Conservation (phyloP, 2,888 invertebrate genomes). For the Torymus tubicola region DNA sequence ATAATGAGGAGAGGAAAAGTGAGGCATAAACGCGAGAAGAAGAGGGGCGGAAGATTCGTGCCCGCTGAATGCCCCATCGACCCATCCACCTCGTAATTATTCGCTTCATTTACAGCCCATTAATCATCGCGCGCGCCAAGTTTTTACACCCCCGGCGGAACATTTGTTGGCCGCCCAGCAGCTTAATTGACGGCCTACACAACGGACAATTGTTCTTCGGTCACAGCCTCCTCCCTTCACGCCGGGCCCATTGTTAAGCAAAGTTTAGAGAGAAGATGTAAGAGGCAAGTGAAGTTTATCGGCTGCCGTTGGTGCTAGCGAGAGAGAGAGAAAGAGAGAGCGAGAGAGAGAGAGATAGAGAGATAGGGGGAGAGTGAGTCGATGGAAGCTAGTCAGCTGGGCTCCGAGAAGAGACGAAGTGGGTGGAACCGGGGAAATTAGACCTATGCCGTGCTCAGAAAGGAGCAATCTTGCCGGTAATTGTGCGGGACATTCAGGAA, state of each 20-base stretch:
- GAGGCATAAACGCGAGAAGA: not conserved
- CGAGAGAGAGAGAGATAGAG: not conserved
- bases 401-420: not conserved
- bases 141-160: conserved; percentile 54
- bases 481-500: conserved; percentile 56
- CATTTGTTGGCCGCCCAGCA: conserved; percentile 59
- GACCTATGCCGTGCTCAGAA: conserved; percentile 32
- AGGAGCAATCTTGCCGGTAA: conserved; percentile 55
- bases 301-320: conserved; percentile 55
- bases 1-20: not conserved
- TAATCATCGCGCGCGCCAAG: conserved; percentile 61
- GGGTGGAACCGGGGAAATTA: conserved; percentile 45
- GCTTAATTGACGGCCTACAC: conserved; percentile 60
- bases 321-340: not conserved
- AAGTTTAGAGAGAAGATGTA: conserved; percentile 58
- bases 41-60: conserved; percentile 5
- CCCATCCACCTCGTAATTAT: conserved; percentile 53
- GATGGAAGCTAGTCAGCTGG: not conserved
- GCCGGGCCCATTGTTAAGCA: conserved; percentile 56
- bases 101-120: conserved; percentile 65
- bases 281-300: conserved; percentile 60
- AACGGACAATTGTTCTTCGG: conserved; percentile 60
- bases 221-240: conserved; percentile 21
- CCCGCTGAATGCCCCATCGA: conserved; percentile 13
- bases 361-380: not conserved